Evolutionary conservation across 2,797 vertebrate species (phyloP), one percentile per base, ranked within the genome.

Genomic region (Acanthornis magna): DNA sequence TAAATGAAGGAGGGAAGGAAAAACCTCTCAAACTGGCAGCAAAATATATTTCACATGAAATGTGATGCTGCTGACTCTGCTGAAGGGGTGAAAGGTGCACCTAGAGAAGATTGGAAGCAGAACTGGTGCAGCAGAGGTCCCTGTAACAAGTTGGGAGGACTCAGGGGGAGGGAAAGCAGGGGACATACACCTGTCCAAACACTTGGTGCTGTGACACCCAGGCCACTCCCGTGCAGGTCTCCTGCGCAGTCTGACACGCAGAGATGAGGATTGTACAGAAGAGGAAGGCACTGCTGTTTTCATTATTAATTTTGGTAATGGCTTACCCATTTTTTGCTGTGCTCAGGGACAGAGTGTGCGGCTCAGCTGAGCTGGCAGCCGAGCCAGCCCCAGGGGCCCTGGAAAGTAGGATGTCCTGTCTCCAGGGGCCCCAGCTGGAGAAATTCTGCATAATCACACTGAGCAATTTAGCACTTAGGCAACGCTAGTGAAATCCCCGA

Each of bases 381-480:
- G 13, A 87, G 71, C 48, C 2, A 19, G 65, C 34, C 85, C 84
- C 48, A 1, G 7, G 84, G 96, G 74, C 71, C 58, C 87, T 26
- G 61, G 82, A 85, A 97, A 97, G 96, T 96, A 6, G 16, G 83
- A 96, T 85, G 91, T 87, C 92, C 94, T 74, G 76, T 96, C 97
- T 96, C 79, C 85, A 25, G 58, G 88, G 95, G 90, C 91, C 88
- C 83, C 26, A 21, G 82, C 88, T 90, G 45, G 92, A 97, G 95
- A 96, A 97, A 97, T 96, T 96, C 95, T 94, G 94, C 94, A 87
- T 96, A 97, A 98, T 98, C 96, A 93, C 91, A 94, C 68, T 27
- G 77, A 97, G 95, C 95, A 96, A 97, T 97, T 97, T 97, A 98
- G 97, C 97, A 98, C 97, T 98, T 97, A 94, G 96, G 96, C 76